Base-by-base conservation (phyloP, 2,797 vertebrate species). In the Gila robusta region DNA sequence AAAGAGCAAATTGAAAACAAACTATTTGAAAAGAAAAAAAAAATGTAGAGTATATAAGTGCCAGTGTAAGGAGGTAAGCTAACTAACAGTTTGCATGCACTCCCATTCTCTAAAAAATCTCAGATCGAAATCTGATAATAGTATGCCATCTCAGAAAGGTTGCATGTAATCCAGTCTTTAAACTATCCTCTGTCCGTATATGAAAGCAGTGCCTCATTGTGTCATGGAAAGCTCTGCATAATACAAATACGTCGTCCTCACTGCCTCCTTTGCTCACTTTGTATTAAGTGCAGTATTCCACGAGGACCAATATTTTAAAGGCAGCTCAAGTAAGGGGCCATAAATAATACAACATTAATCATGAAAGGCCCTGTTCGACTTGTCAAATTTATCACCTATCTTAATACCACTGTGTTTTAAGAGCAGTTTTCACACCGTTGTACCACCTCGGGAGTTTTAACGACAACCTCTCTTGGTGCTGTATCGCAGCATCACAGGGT, bases 301-400 rank as follows among this genome's bases (percentile, higher is more conserved):
- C 32, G n/a, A 84, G 87, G 83, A 74, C 87, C 90, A 88, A 91
- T 92, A 93, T 93, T 93, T 94, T 92, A 92, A 81, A 93, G 89
- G 69, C 85, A 90, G 84, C 86, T 76, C 87, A 92, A 91, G 91
- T 91, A 88, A 88, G 89, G 87, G 67, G 80, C 91, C 93, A 94
- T 94, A 94, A 95, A 95, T 94, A 94, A 93, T 94, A 91, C 91
- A 90, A 89, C 92, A 94, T 94, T 94, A 93, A 95, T 95, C 93
- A 94, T 91, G 85, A 72, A 82, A 77, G 56, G 81, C 69, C 69
- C 83, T 83, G 79, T 86, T 87, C 91, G 91, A 93, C 92, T 94
- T 95, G 95, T 95, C 94, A 94, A 90, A 96, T 94, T 94, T 92
- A 95, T 94, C 91, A 94, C 83, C 91, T 86, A 91, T 94, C 93